These are phyloP conservation scores for Ploceus nigricollis DNA, from an alignment of 2,113 vertebrate species.

Conservation along the genomic window DNA sequence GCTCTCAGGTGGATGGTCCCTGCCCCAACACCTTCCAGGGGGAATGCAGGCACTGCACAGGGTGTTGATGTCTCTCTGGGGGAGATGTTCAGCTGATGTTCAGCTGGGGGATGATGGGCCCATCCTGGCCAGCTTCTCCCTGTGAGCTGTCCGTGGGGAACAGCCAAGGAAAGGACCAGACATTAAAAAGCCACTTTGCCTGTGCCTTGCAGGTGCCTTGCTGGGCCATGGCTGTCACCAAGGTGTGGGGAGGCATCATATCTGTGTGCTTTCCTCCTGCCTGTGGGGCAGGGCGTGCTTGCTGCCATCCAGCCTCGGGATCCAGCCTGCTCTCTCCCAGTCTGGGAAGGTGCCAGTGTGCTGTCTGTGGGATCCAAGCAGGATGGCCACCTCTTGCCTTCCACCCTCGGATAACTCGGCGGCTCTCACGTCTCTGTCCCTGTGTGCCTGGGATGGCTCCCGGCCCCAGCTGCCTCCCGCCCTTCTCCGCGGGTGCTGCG, in stretches of 20 bases:
- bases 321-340: not conserved
- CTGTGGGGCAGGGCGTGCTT: not conserved
- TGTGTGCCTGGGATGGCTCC: not conserved
- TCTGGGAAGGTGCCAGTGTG: not conserved
- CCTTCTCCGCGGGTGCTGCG: not conserved
- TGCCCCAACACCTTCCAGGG: not conserved
- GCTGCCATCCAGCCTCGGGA: not conserved
- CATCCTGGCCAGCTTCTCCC: not conserved
- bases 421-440: not conserved
- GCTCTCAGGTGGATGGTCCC: not conserved
- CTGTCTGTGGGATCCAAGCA: not conserved
- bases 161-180: not conserved
- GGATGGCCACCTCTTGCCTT: not conserved
- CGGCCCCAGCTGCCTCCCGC: not conserved
- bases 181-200: not conserved
- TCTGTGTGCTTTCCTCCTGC: not conserved
- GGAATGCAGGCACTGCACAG: rapidly evolving
- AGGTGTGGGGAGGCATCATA: rapidly evolving
- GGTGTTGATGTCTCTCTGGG: too few species aligned
- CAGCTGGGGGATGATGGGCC: not conserved
- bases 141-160: too few species aligned
- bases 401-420: rapidly evolving
- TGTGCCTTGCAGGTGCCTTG: not conserved
- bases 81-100: not conserved
- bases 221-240: not conserved